Evolutionary conservation across 2,113 vertebrate genomes (phyloP), one percentile per base, ranked within the genome.

Genomic region (Pachycephala philippinensis): DNA sequence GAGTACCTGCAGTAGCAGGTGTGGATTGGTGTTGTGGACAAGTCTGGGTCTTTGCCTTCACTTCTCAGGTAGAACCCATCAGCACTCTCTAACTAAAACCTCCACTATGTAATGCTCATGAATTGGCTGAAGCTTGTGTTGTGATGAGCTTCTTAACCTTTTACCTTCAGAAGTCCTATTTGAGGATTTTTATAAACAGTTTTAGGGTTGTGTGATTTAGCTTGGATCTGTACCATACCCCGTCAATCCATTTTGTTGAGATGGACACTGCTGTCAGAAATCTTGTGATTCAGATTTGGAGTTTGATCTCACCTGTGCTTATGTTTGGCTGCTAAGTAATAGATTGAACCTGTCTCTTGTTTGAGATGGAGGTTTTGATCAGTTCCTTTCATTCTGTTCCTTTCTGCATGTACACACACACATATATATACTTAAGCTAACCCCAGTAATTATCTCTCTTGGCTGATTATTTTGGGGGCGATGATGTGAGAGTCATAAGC

Each of bases 401-500:
- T 59, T 78, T 92, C 60, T 84, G 35, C 79, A 35, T 81, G n/a
- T 50, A 47, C 39, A 65, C 1, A 7, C 77, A 74, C 72, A 89
- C 20, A 75, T 7, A 79, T 33, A 76, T 87, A 86, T 85, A 70
- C 61, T 95, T 77, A 85, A 83, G 70, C 52, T 95, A 93, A 96
- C 94, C 87, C 92, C 90, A 81, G 71, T 82, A 93, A 96, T 93
- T 95, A 91, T 94, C 65, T 93, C 93, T 95, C 86, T 97, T 96
- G 94, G 81, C 84, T 96, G 96, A 97, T 95, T 98, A 97, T 98
- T 98, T 98, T 98, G 93, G 96, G 95, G 89, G 91, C 69, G 94
- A 93, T 97, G 90, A 97, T 82, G 94, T 57, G 93, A 97, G 96
- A 97, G 98, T 97, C 98, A 98, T 97, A 78, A 96, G 96, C 97